Percentiles rank a stretch among this genome's conserved stretches.
These are phyloP conservation scores for Drosophila macrothrix DNA, from an alignment of 2,888 invertebrate species.

Conservation along the genomic window DNA sequence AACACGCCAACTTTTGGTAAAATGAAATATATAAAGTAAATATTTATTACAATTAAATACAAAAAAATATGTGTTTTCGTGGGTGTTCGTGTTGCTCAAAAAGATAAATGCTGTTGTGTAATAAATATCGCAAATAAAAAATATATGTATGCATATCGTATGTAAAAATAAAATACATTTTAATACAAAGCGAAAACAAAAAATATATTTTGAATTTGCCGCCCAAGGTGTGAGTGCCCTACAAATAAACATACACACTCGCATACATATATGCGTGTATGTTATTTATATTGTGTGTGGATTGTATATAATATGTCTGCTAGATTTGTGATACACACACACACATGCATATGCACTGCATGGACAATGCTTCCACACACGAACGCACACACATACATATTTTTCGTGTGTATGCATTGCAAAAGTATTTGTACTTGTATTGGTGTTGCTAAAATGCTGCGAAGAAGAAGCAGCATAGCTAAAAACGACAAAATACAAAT, in stretches of 20 bases:
- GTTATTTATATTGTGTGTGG: background rate
- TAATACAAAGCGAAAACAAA: conserved; percentile 32
- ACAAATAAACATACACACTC: conserved; percentile 1
- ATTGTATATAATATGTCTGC: conserved; percentile 9
- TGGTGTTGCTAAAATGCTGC: conserved; percentile 10
- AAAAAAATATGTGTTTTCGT: background rate
- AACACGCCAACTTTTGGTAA: conserved; percentile 27
- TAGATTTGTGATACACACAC: conserved; percentile 13
- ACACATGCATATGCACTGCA: conserved; percentile 6
- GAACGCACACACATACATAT: conserved; percentile 9
- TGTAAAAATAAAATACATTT: conserved; percentile 8
- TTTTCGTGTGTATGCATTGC: conserved; percentile 39
- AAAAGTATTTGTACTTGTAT: conserved; percentile 22
- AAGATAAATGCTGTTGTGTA: conserved; percentile 38
- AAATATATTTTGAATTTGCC: conserved; percentile 19
- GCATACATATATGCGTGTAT: background rate
- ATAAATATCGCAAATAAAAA: conserved; percentile 23
- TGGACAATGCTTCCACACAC: conserved; percentile 10
- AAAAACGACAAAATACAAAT: conserved; percentile 26
- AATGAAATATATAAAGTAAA: conserved; percentile 51
- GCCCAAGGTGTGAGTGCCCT: conserved; percentile 29
- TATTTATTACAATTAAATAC: conserved; percentile 43
- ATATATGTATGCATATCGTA: conserved; percentile 12
- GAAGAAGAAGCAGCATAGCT: conserved; percentile 21
- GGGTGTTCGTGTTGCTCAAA: conserved; percentile 15